Conservation (phyloP, 2,888 invertebrate genomes). For the Lamellibrachia columna region DNA sequence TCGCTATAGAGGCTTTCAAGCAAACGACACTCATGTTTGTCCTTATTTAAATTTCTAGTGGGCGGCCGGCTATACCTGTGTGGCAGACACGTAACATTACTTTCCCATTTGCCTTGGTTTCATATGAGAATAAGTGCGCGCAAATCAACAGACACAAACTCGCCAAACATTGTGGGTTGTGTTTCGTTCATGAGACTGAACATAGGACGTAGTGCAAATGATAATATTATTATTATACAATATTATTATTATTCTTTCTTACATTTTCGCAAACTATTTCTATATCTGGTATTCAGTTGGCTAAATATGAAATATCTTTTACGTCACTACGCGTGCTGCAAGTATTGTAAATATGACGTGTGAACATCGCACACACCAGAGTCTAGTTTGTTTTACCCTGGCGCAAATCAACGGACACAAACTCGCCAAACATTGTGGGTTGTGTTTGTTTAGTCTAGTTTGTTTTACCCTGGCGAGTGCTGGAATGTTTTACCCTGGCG, state of each 20-base stretch:
- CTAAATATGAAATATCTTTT: no score
- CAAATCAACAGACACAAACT: neutral
- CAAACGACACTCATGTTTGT: neutral
- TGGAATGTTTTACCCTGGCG: no score
- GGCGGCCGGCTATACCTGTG: neutral
- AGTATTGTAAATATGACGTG: no score
- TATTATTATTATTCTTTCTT: no score
- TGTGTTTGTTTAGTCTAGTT: neutral
- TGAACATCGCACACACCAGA: no score
- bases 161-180: neutral
- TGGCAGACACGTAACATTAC: neutral
- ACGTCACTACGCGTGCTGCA: no score
- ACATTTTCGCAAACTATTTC: no score
- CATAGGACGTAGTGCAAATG: neutral
- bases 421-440: neutral
- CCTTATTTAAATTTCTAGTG: no score
- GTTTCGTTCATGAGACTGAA: neutral
- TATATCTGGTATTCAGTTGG: no score
- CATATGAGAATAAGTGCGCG: neutral
- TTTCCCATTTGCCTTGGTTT: neutral
- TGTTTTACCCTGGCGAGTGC: no score
- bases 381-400: no score
- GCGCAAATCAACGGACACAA: neutral
- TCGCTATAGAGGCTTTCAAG: neutral
- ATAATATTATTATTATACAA: no score